phyloP scores from a whole-genome alignment of 2,888 invertebrate species.

The Melanargia galathea region DNA sequence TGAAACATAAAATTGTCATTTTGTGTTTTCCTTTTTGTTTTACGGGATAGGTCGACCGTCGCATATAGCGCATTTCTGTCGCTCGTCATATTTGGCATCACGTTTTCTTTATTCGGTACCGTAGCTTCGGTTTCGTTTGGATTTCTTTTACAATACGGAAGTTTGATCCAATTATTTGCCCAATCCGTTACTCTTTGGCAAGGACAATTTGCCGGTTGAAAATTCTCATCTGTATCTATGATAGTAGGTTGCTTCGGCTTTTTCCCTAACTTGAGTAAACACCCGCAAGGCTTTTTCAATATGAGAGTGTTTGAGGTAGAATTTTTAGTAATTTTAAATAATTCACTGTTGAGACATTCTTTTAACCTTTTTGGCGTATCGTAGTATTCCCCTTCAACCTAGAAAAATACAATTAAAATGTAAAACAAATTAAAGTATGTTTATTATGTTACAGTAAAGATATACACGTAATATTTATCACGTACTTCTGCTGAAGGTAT shows the following conservation, averaged over 20 bases:
- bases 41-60: constrained; percentile 85
- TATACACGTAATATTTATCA: not conserved
- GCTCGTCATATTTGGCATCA: constrained; percentile 56
- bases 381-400: constrained; percentile 84
- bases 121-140: constrained; percentile 53
- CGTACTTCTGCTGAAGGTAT: constrained; percentile 77
- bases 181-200: constrained; percentile 85
- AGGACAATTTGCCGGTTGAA: constrained; percentile 73
- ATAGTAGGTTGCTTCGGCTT: constrained; percentile 61
- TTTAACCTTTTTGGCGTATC: constrained; percentile 88
- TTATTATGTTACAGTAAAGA: not conserved
- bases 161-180: constrained; percentile 84
- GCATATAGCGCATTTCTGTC: constrained; percentile 84
- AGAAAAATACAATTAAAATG: constrained; percentile 25
- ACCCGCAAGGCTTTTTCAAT: constrained; percentile 86
- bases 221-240: constrained; percentile 63
- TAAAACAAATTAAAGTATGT: not conserved
- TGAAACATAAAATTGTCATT: constrained; percentile 40
- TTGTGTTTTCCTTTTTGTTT: constrained; percentile 76
- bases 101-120: constrained; percentile 80
- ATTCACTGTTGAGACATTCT: constrained; percentile 83
- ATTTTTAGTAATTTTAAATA: constrained; percentile 72
- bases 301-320: constrained; percentile 82
- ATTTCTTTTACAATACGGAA: constrained; percentile 81
- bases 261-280: constrained; percentile 81